Percentiles rank a stretch among this genome's conserved stretches.
phyloP scores from a whole-genome alignment of 2,888 invertebrate species.

The Ornithoptera alexandrae region DNA sequence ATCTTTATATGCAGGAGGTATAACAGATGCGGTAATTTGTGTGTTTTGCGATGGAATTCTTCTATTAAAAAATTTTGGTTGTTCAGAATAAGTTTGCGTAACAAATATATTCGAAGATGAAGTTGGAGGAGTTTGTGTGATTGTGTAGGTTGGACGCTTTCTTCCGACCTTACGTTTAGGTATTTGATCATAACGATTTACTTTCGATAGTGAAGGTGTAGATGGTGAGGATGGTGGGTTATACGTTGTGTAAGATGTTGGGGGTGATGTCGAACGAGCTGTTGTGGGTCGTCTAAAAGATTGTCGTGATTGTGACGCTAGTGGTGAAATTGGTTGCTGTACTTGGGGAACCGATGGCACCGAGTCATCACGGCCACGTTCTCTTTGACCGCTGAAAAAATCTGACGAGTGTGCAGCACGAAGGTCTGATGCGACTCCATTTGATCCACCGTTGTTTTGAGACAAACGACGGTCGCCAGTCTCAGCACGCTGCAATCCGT shows the following conservation, averaged over 20 bases:
- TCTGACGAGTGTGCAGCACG: slow-evolving; percentile 87
- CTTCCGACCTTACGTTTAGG: slow-evolving; percentile 66
- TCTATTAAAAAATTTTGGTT: slow-evolving; percentile 48
- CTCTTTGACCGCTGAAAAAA: slow-evolving; percentile 83
- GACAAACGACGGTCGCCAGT: slow-evolving; percentile 78
- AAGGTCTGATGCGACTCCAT: slow-evolving; percentile 79
- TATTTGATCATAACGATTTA: slow-evolving; percentile 50
- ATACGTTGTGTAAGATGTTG: slow-evolving; percentile 45
- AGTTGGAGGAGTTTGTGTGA: slow-evolving; percentile 54
- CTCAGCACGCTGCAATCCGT: slow-evolving; percentile 86
- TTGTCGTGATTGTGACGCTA: slow-evolving; percentile 44
- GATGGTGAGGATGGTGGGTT: slow-evolving; percentile 42
- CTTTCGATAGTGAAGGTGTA: slow-evolving; percentile 38
- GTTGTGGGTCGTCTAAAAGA: slow-evolving; percentile 69
- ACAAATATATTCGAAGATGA: slow-evolving; percentile 47
- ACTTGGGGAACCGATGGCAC: slow-evolving; percentile 35
- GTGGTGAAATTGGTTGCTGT: slow-evolving; percentile 36
- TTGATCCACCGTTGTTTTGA: slow-evolving; percentile 48
- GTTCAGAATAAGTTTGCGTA: slow-evolving; percentile 48
- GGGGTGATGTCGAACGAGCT: slow-evolving; percentile 56
- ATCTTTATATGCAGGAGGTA: slow-evolving; percentile 67
- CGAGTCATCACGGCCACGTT: slow-evolving; percentile 69
- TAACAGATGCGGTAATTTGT: slow-evolving; percentile 42
- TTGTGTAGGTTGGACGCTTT: slow-evolving; percentile 63
- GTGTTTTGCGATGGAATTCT: slow-evolving; percentile 46